phyloP scores from a whole-genome alignment of 2,113 vertebrate species.

The Spea multiplicata region DNA sequence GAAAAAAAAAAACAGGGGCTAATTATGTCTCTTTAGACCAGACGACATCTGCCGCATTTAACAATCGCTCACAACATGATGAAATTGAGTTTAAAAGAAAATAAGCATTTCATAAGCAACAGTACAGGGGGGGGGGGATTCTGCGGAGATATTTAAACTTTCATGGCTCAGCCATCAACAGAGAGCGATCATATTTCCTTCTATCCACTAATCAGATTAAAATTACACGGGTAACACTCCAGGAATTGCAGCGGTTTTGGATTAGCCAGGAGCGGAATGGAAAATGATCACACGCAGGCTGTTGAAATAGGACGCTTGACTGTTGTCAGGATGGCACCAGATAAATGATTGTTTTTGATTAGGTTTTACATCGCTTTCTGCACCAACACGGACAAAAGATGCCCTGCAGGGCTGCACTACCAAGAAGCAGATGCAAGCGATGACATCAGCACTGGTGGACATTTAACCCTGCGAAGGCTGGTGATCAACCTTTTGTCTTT shows the following conservation, averaged over 20 bases:
- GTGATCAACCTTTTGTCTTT: too few relatives aligned
- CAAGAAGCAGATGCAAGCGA: neutral
- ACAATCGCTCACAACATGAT: constrained; percentile 10
- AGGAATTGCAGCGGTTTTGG: constrained; percentile 2
- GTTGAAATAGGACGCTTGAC: neutral
- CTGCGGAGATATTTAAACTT: constrained; percentile 40
- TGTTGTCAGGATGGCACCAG: neutral
- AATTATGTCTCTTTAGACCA: constrained; percentile 4
- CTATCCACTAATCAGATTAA: constrained; percentile 47
- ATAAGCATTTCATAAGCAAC: constrained; percentile 24
- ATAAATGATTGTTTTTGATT: neutral
- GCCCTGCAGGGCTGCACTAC: neutral
- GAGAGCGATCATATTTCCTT: constrained; percentile 32
- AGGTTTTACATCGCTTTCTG: neutral
- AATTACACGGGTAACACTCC: constrained; percentile 32
- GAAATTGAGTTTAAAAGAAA: constrained; percentile 25
- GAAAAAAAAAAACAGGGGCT: neutral
- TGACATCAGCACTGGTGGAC: neutral
- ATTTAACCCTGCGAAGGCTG: neutral
- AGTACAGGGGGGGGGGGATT: constrained; percentile 2
- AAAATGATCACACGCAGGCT: neutral
- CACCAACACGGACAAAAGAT: constrained; percentile 3
- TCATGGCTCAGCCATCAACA: constrained; percentile 29
- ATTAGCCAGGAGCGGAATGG: too few relatives aligned
- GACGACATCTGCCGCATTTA: constrained; percentile 28